Base-by-base conservation (phyloP, 2,888 invertebrate genomes). In the Lithophane leautieri region DNA sequence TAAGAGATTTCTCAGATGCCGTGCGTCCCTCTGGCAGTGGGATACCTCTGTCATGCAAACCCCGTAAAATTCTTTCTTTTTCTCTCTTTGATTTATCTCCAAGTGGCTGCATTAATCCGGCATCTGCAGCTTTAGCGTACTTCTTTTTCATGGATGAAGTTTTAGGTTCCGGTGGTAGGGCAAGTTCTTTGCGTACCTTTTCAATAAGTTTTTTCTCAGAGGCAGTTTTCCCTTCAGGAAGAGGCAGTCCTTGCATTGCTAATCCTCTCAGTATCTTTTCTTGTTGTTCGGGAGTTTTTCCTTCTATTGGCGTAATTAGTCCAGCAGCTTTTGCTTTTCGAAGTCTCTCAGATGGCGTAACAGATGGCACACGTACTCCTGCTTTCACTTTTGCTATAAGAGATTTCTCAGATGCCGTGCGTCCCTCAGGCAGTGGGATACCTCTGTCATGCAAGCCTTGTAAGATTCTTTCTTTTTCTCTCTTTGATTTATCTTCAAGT, bases 21-120 rank as follows among this genome's bases (percentile, higher is more conserved):
- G 73, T 71, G 16, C 73, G 71, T 25, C 71, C 44, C 47, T 47
- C 56, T 16, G 73, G 73, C 8, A 73, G 11, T 7, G 73, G 34
- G 16, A 73, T 73, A 4, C 34, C 71, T 22, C 11, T 47, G 0
- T 71, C 56, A 22, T 58, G 11, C 25, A 73, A 47, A 34, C 71
- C 71, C 19, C 25, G 71, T 16, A 72, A 42, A 14, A 72, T 72
- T 44, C 19, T 28, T 58, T 50, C 58, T 73, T 73, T 73, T 73
- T 73, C 73, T 4, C 4, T 60, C 0, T 12, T 16, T 0, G 60
- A 14, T 42, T 73, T 73, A 28, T n/a, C 73, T 42, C 60, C 60
- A 0, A 74, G 42, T 4, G 73, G 73, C 1, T 74, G 60, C 42
- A 74, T 2, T 16, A 73, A 19, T 28, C 73, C 73, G 0, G 9